phyloP scores from a whole-genome alignment of 1,140 invertebrate genomes.

The Subanguina moxae region DNA sequence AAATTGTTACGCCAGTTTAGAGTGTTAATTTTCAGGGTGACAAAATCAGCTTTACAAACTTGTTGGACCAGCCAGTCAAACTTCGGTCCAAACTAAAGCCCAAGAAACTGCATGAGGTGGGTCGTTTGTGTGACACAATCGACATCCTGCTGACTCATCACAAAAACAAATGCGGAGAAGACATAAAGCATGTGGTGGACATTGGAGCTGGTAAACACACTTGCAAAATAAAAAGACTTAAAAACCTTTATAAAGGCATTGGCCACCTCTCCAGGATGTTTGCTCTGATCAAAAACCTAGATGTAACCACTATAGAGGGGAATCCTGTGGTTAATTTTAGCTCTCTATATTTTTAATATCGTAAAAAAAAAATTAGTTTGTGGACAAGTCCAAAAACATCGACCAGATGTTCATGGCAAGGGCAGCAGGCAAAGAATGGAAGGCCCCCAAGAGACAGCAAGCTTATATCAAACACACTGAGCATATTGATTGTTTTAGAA shows the following conservation, averaged over 20 bases:
- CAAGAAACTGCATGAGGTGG: constrained; percentile 51
- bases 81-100: constrained; percentile 38
- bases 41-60: not conserved
- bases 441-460: not conserved
- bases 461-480: not conserved
- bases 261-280: constrained; percentile 48
- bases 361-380: too few relatives aligned
- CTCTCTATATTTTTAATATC: not conserved
- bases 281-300: constrained; percentile 18
- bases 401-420: too few relatives aligned
- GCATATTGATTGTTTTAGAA: not conserved
- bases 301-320: constrained; percentile 36
- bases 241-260: not conserved
- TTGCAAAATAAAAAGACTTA: too few relatives aligned
- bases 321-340: constrained; percentile 23
- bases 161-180: not conserved
- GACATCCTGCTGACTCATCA: not conserved
- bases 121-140: constrained; percentile 30
- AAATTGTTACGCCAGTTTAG: too few relatives aligned
- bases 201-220: constrained; percentile 39
- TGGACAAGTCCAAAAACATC: too few relatives aligned
- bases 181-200: constrained; percentile 38
- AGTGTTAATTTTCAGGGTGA: not conserved
- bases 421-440: not conserved
- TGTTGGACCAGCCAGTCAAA: not conserved